Percentiles rank a stretch among this genome's conserved stretches.
Conservation (phyloP, 2,888 invertebrate genomes). For the Iphiclides podalirius region DNA sequence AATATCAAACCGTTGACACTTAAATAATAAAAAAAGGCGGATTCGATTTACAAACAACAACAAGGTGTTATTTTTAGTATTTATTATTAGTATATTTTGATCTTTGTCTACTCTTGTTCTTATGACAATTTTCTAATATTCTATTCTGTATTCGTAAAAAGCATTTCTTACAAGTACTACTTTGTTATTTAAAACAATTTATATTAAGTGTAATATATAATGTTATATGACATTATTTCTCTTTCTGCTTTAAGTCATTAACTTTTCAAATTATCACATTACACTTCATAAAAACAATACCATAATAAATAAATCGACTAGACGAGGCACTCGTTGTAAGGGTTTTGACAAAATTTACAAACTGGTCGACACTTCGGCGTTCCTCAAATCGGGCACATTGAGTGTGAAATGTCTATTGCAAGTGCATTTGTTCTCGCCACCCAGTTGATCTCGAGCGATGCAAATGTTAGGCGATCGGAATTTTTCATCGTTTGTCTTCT, state of each 20-base stretch:
- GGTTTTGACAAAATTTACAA: constrained; percentile 39
- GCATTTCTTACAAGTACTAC: neutral
- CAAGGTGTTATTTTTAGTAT: no score
- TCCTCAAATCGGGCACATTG: constrained; percentile 30
- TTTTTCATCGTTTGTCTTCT: constrained; percentile 45
- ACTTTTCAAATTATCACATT: neutral
- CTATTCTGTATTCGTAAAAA: neutral
- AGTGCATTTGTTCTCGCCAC: constrained; percentile 60
- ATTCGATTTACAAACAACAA: no score
- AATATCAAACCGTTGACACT: no score
- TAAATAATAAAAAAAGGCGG: no score
- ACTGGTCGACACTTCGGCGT: constrained; percentile 63
- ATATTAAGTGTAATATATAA: neutral
- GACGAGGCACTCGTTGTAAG: constrained; percentile 44
- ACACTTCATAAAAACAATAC: neutral
- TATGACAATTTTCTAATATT: neutral
- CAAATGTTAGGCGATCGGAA: constrained; percentile 69
- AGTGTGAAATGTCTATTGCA: constrained; percentile 47
- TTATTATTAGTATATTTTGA: no score
- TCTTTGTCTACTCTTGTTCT: neutral
- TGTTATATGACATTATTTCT: neutral
- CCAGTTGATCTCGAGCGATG: constrained; percentile 60
- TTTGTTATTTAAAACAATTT: no score
- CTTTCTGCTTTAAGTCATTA: neutral
- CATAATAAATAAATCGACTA: constrained; percentile 57